Evolutionary conservation across 2,797 vertebrate species (phyloP).

Genomic region (Sebastes vulpes): DNA sequence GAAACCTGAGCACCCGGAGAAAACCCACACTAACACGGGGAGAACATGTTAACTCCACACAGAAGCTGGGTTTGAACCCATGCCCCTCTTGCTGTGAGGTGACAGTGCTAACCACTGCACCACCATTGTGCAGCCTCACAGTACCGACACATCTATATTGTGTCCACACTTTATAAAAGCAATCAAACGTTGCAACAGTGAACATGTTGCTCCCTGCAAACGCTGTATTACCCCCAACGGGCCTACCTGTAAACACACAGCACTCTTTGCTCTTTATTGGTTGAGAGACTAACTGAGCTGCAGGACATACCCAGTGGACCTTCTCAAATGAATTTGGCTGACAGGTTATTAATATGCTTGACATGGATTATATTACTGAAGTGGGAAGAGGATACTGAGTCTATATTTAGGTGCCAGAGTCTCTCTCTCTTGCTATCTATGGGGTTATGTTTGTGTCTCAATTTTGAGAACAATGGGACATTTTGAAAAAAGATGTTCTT

Average conservation of each 20-base stretch:
- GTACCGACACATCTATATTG: not conserved
- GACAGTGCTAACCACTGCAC: too few species aligned
- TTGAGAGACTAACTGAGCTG: not conserved
- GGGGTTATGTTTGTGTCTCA: not conserved
- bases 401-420: not conserved
- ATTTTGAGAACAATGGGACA: not conserved
- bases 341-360: conserved; percentile 31
- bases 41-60: too few species aligned
- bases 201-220: not conserved
- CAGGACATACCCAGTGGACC: not conserved
- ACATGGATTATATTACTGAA: conserved; percentile 9
- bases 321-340: conserved; percentile 7
- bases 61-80: too few species aligned
- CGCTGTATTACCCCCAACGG: not conserved
- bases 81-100: too few species aligned
- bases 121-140: not conserved
- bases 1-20: too few species aligned
- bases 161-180: not conserved
- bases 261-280: not conserved
- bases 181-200: not conserved
- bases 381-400: not conserved
- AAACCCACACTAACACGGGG: too few species aligned
- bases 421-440: not conserved
- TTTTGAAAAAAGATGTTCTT: not conserved
- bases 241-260: not conserved